Percentiles rank a stretch among this genome's conserved stretches.
phyloP scores from a whole-genome alignment of 2,113 vertebrate genomes.

The Rousettus leschenaultii region DNA sequence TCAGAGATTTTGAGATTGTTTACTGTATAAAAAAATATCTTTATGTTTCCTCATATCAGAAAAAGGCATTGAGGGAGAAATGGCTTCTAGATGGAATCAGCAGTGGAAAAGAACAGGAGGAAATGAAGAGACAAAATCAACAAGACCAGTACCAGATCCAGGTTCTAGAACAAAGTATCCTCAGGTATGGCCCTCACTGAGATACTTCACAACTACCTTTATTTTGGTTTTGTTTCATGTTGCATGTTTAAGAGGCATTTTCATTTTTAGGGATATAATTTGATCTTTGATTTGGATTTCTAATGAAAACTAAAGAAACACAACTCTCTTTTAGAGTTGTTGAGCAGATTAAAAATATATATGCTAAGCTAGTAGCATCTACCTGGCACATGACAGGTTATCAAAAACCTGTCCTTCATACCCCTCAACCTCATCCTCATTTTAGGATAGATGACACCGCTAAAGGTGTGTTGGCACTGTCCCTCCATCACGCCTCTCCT shows the following conservation, averaged over 20 bases:
- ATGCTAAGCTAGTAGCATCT: neutral
- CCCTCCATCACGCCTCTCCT: neutral
- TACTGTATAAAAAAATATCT: neutral
- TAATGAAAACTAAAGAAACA: neutral
- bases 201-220: fast-evolving
- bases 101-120: constrained; percentile 90
- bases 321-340: neutral
- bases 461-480: neutral
- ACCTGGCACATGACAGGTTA: neutral
- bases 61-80: constrained; percentile 94
- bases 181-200: constrained; percentile 83
- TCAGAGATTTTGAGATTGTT: neutral
- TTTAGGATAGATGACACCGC: neutral
- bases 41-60: constrained; percentile 81
- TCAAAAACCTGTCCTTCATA: neutral
- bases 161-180: constrained; percentile 89
- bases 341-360: neutral
- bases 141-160: constrained; percentile 88
- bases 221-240: neutral
- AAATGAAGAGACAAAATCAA: constrained; percentile 88
- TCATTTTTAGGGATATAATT: neutral
- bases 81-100: constrained; percentile 96
- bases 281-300: neutral
- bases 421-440: neutral
- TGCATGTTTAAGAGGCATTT: neutral